Evolutionary conservation across 2,113 vertebrate genomes (phyloP).

Genomic region (Cyanoderma ruficeps): DNA sequence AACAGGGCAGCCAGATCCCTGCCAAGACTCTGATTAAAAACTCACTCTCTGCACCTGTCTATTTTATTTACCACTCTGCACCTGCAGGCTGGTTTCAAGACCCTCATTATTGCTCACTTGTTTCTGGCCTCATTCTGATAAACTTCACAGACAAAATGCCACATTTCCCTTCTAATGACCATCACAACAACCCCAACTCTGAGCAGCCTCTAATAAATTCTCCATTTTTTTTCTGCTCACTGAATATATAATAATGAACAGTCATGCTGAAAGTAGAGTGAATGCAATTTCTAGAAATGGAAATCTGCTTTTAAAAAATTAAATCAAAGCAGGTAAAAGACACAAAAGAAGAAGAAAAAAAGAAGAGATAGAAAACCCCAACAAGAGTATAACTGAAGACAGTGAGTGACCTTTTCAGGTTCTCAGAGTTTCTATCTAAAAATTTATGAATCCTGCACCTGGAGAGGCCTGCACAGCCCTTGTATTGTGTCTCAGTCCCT

Average conservation of each 20-base stretch:
- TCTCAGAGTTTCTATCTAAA: conserved; percentile 32
- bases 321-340: background rate
- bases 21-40: conserved; percentile 54
- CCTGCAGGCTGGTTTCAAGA: conserved; percentile 60
- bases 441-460: conserved; percentile 29
- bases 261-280: conserved; percentile 23
- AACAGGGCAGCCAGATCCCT: background rate
- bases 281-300: conserved; percentile 55
- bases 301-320: background rate
- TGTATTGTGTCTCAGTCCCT: background rate
- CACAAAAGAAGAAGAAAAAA: background rate
- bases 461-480: background rate
- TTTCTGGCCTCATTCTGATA: conserved; percentile 15
- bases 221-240: background rate
- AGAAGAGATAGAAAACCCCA: rapidly evolving
- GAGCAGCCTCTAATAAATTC: conserved; percentile 26
- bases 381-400: background rate
- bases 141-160: conserved; percentile 34
- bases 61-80: conserved; percentile 43
- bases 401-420: conserved; percentile 6
- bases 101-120: conserved; percentile 28
- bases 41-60: conserved; percentile 26
- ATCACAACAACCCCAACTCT: background rate
- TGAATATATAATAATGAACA: conserved; percentile 27
- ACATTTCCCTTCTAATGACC: conserved; percentile 45